phyloP scores from a whole-genome alignment of 2,797 vertebrate genomes.

The Spinus pinus region DNA sequence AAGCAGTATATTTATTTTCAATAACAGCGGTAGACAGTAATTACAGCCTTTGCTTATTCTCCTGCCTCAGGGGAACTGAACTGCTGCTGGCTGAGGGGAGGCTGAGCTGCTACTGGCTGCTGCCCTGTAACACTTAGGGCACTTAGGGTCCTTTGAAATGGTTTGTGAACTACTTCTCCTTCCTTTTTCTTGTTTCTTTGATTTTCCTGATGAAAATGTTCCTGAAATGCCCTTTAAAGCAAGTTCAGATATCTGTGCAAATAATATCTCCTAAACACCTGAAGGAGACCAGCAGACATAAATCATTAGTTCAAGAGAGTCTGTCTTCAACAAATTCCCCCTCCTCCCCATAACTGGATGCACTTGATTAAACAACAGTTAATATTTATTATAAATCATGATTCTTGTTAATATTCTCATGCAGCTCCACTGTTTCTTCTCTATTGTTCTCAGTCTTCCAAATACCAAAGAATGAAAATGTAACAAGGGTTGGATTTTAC shows the following conservation, averaged over 20 bases:
- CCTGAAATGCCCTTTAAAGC: background rate
- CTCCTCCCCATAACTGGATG: background rate
- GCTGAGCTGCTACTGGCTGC: background rate
- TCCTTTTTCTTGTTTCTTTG: background rate
- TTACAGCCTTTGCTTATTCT: background rate
- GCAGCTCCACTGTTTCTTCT: background rate
- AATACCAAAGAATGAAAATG: background rate
- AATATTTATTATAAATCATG: background rate
- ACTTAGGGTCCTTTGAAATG: background rate
- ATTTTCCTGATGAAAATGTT: background rate
- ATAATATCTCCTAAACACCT: background rate
- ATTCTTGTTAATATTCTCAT: background rate
- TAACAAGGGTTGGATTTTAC: background rate
- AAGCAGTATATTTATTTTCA: conserved; percentile 15
- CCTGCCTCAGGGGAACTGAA: background rate
- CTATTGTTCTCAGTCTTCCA: background rate
- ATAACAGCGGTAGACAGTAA: background rate
- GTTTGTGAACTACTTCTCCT: background rate
- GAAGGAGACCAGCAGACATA: background rate
- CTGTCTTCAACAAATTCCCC: background rate
- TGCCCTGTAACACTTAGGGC: background rate
- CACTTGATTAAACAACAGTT: background rate
- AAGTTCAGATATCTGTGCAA: background rate
- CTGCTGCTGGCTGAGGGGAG: background rate
- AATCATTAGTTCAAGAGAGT: background rate